Evolutionary conservation across 2,113 vertebrate species (phyloP).

Genomic region (Chloropsis hardwickii): DNA sequence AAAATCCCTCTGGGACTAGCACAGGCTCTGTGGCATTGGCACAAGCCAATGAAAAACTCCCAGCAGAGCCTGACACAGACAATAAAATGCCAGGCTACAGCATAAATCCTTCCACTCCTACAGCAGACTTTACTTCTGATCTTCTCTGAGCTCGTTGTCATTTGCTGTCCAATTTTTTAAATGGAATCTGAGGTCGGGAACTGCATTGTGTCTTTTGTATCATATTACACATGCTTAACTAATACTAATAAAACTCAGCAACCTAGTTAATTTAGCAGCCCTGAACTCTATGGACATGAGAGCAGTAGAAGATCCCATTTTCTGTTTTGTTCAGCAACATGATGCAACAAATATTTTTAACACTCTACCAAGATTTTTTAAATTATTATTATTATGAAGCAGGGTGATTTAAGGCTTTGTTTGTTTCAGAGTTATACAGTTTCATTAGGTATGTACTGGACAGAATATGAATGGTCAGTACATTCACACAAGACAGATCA

Average conservation of each 20-base stretch:
- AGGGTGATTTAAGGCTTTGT: neutral
- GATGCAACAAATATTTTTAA: neutral
- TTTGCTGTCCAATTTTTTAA: neutral
- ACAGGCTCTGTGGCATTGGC: neutral
- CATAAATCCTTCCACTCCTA: slow-evolving; percentile 6
- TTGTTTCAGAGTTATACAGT: neutral
- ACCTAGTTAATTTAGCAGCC: neutral
- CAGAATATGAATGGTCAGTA: neutral
- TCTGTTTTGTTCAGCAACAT: neutral
- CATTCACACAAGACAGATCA: neutral
- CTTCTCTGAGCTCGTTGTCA: neutral
- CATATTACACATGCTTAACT: neutral
- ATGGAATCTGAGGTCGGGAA: neutral
- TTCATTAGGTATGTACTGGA: neutral
- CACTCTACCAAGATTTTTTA: neutral
- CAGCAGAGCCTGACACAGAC: neutral
- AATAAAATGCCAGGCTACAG: neutral
- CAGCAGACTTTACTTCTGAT: neutral
- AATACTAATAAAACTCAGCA: neutral
- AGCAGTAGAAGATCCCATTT: neutral
- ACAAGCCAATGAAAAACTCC: neutral
- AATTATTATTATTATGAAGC: neutral
- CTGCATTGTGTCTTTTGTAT: neutral
- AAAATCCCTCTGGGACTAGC: neutral
- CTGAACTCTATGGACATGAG: neutral